Conservation (phyloP, 2,797 vertebrate species). For the Anniella stebbinsi region DNA sequence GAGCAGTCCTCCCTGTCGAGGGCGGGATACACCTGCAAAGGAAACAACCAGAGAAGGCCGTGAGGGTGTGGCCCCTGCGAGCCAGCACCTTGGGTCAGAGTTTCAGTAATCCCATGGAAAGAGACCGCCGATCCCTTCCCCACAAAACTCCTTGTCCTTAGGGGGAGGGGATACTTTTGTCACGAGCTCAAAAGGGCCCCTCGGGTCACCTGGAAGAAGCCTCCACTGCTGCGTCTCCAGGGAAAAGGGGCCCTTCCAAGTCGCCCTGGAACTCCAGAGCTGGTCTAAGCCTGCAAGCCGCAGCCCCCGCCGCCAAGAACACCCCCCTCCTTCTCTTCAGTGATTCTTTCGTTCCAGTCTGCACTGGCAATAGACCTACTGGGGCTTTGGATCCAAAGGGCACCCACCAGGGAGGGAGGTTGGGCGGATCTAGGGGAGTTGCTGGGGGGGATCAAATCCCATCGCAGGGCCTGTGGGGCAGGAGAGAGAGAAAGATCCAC, state of each 20-base stretch:
- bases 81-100: too few relatives aligned
- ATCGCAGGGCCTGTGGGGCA: too few relatives aligned
- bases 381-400: too few relatives aligned
- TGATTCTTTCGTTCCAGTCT: too few relatives aligned
- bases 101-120: background rate
- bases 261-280: constrained; percentile 26
- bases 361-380: too few relatives aligned
- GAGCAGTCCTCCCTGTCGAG: constrained; percentile 84
- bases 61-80: too few relatives aligned
- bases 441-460: background rate
- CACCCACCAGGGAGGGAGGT: background rate
- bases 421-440: background rate
- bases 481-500: background rate
- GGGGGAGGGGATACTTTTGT: too few relatives aligned
- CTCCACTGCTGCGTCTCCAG: constrained; percentile 48
- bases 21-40: constrained; percentile 86
- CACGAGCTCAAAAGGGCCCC: background rate
- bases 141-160: background rate
- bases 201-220: background rate
- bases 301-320: too few relatives aligned
- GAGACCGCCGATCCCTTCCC: too few relatives aligned
- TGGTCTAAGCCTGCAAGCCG: constrained; percentile 24
- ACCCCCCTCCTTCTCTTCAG: too few relatives aligned
- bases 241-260: constrained; percentile 65
- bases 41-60: constrained; percentile 12